Base-by-base conservation (phyloP, 2,888 invertebrate genomes). In the Subacronicta megacephala region DNA sequence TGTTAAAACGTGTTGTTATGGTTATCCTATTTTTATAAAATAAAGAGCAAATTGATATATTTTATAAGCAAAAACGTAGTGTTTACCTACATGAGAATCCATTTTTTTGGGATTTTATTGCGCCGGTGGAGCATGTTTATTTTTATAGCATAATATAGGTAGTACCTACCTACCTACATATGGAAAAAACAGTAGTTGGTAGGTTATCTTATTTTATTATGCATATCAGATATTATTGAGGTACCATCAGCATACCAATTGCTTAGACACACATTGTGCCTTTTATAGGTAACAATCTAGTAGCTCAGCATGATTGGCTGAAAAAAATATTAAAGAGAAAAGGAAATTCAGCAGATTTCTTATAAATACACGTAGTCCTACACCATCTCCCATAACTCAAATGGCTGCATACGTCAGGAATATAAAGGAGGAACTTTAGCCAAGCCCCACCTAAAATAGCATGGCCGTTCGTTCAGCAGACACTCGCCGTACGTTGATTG, bases 341-440 rank as follows among this genome's bases (percentile, higher is more conserved):
- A 70, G 43, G 56, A 77, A 84, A 84, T 80, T 90, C 89, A 87
- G 90, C 90, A 84, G 78, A 84, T 87, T 87, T 86, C 85, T 81
- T 85, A 85, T 85, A 88, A 89, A 84, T 82, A 88, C 84, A 87
- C 90, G 88, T 91, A 89, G 82, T 84, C 80, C 85, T 86, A 81
- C 88, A 86, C 88, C 92, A 91, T 92, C 85, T 80, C 77, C 87
- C 85, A 93, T 93, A 92, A 92, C 90, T 89, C 88, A 93, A 93
- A 93, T 93, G 93, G 85, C 82, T 88, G 92, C 89, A 87, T 89
- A 92, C 90, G 90, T 90, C 85, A 89, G 87, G 93, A 92, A 93
- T 93, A 91, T 89, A 88, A 93, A 94, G 93, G 93, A 93, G 93
- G 92, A 85, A 83, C 90, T 89, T 82, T 77, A 67, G 55, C 62